Percentiles rank a stretch among this genome's conserved stretches.
These are phyloP conservation scores for Apeltes quadracus DNA, from an alignment of 2,113 vertebrate species.

Conservation along the genomic window DNA sequence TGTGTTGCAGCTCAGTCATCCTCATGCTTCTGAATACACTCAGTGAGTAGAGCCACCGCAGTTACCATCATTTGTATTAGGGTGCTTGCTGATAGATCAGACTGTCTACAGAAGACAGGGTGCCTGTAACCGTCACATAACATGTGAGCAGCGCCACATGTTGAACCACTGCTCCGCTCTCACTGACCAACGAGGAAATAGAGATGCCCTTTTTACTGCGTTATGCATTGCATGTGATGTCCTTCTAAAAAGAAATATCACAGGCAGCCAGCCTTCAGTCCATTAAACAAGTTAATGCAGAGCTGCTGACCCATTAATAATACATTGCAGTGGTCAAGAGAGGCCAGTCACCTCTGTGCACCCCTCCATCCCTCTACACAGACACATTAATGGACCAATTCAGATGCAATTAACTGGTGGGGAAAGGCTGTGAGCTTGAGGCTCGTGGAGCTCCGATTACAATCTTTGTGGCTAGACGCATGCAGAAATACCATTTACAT, in stretches of 20 bases:
- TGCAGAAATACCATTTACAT: constrained; percentile 47
- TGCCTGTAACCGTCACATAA: constrained; percentile 28
- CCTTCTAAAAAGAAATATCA: constrained; percentile 65
- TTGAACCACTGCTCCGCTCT: constrained; percentile 11
- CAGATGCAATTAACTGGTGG: constrained; percentile 80
- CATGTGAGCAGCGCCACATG: constrained; percentile 15
- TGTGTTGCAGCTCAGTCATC: neutral
- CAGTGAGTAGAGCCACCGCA: neutral
- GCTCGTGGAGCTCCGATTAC: constrained; percentile 67
- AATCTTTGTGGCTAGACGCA: constrained; percentile 44
- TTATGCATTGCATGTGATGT: constrained; percentile 69
- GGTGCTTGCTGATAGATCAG: constrained; percentile 28
- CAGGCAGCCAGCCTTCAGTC: constrained; percentile 69
- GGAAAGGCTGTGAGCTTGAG: constrained; percentile 76
- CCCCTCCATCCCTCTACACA: constrained; percentile 71
- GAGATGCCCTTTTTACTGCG: constrained; percentile 33
- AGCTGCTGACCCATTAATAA: constrained; percentile 82
- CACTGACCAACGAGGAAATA: constrained; percentile 19
- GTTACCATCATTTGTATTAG: constrained; percentile 8
- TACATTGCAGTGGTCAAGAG: constrained; percentile 77
- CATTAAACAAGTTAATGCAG: constrained; percentile 82
- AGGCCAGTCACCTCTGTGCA: constrained; percentile 76
- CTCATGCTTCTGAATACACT: neutral
- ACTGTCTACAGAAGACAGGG: constrained; percentile 10
- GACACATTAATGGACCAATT: constrained; percentile 82